These are phyloP conservation scores for Leptinotarsa defecta DNA, from an alignment of 1,140 invertebrate genomes.

Conservation along the genomic window DNA sequence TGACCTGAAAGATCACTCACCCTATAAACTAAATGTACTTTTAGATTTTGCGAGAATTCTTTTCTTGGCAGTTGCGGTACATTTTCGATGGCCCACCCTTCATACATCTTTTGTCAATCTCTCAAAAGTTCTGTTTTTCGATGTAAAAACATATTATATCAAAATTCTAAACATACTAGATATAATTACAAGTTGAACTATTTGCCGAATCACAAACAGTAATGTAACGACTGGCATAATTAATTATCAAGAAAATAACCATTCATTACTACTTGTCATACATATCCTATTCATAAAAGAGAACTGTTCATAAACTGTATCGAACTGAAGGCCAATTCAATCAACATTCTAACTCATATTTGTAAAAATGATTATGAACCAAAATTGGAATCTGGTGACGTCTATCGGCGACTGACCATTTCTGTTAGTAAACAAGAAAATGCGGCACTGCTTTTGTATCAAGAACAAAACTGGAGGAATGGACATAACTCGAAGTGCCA, in stretches of 20 bases:
- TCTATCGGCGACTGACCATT: not conserved
- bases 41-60: no score
- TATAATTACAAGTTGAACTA: no score
- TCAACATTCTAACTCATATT: not conserved
- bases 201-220: no score
- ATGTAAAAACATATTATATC: no score
- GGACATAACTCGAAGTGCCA: constrained; percentile 12
- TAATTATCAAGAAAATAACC: not conserved
- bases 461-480: not conserved
- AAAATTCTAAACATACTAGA: no score
- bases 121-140: no score
- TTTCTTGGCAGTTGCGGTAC: no score
- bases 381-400: not conserved
- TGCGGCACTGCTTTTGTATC: not conserved
- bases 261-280: not conserved
- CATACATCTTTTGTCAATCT: no score
- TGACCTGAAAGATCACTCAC: no score
- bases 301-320: not conserved
- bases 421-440: not conserved
- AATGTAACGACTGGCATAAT: not conserved
- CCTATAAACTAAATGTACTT: no score
- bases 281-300: not conserved
- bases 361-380: not conserved
- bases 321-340: not conserved
- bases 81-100: no score